Conservation (phyloP, 2,113 vertebrate species). For the Poicephalus meyeri region DNA sequence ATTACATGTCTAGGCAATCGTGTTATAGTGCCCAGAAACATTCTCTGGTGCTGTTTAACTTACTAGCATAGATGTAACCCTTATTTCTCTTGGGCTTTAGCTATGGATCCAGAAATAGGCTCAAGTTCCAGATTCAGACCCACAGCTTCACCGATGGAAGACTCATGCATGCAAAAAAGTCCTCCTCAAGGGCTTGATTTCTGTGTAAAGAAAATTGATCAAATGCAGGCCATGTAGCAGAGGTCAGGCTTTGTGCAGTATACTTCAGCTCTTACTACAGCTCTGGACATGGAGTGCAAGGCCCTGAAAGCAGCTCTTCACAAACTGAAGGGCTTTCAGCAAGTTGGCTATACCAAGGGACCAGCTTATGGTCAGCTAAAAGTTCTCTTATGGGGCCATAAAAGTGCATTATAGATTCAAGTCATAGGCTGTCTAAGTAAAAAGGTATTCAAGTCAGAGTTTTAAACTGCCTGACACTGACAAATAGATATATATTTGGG, state of each 20-base stretch:
- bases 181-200: background rate
- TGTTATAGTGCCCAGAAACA: background rate
- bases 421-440: background rate
- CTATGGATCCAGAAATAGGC: background rate
- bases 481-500: background rate
- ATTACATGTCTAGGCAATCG: accelerated
- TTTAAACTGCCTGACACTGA: background rate
- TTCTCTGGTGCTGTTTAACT: background rate
- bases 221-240: background rate
- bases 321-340: background rate
- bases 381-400: background rate
- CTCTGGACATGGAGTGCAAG: background rate
- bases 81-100: background rate
- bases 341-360: background rate
- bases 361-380: background rate
- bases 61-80: background rate
- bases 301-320: background rate
- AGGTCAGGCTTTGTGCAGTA: background rate
- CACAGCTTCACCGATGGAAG: background rate
- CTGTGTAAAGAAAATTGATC: background rate
- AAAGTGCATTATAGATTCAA: background rate
- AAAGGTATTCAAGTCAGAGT: background rate
- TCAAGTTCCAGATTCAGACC: background rate
- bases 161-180: background rate
- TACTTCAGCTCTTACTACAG: background rate